phyloP scores from a whole-genome alignment of 2,797 vertebrate species.

The Trematomus bernacchii region DNA sequence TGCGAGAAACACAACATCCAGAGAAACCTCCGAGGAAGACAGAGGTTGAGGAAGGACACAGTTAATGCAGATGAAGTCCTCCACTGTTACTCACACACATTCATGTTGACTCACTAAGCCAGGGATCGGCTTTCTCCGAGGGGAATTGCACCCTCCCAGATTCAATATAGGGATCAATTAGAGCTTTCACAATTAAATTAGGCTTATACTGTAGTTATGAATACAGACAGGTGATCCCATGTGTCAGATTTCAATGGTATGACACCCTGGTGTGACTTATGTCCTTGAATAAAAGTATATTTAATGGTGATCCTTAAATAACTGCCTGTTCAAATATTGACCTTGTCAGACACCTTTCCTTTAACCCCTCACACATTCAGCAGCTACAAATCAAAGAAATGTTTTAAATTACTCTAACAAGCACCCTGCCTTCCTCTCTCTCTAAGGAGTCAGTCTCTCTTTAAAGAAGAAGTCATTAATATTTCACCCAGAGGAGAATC shows the following conservation, averaged over 20 bases:
- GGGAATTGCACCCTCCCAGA: slow-evolving; percentile 48
- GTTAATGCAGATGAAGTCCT: slow-evolving; percentile 44
- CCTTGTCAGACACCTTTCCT: slow-evolving; percentile 31
- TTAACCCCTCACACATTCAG: slow-evolving; percentile 48
- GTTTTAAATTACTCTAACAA: slow-evolving; percentile 60
- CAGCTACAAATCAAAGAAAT: slow-evolving; percentile 54
- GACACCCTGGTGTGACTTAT: neutral
- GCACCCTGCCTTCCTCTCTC: slow-evolving; percentile 41
- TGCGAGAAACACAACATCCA: slow-evolving; percentile 70
- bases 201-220: slow-evolving; percentile 33
- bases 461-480: slow-evolving; percentile 76
- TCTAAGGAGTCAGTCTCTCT: slow-evolving; percentile 51
- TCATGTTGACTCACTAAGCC: slow-evolving; percentile 40
- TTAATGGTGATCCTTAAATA: slow-evolving; percentile 31
- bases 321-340: slow-evolving; percentile 35
- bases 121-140: slow-evolving; percentile 58
- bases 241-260: slow-evolving; percentile 31
- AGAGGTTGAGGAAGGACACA: slow-evolving; percentile 63
- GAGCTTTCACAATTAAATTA: slow-evolving; percentile 44
- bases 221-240: slow-evolving; percentile 45
- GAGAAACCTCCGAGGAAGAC: slow-evolving; percentile 40
- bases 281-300: slow-evolving; percentile 19
- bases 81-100: slow-evolving; percentile 39
- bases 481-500: slow-evolving; percentile 75
- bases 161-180: slow-evolving; percentile 59